A percentile compares a stretch with the other conserved stretches of the same genome.
These are phyloP conservation scores for Lepus americanus DNA, from an alignment of 2,113 vertebrate species.

Conservation along the genomic window DNA sequence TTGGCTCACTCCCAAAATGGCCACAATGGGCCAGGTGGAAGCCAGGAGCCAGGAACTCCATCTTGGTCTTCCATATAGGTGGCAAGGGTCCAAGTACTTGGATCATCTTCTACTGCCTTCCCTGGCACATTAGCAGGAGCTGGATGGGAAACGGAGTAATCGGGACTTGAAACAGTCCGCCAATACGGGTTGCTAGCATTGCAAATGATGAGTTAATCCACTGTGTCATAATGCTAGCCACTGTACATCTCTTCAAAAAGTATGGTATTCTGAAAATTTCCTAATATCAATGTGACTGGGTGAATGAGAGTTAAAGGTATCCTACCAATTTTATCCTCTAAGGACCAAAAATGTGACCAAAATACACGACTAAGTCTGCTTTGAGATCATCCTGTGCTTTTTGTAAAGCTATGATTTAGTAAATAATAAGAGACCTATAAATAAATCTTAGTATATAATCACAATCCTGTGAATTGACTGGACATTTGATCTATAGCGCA, in stretches of 20 bases:
- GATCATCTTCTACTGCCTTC: too few relatives aligned
- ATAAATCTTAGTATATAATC: neutral
- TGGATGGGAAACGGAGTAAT: too few relatives aligned
- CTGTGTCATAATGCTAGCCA: too few relatives aligned
- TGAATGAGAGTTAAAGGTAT: neutral
- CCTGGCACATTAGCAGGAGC: too few relatives aligned
- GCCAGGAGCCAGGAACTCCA: too few relatives aligned
- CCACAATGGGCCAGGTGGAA: too few relatives aligned
- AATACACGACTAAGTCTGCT: neutral
- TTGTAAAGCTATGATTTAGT: neutral
- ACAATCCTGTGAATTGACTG: neutral
- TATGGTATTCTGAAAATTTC: constrained; percentile 15
- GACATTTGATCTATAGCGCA: neutral
- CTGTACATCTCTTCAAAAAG: neutral
- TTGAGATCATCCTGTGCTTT: neutral
- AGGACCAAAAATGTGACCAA: neutral
- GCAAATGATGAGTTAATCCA: too few relatives aligned
- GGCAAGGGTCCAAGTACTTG: too few relatives aligned
- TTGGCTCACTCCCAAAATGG: too few relatives aligned
- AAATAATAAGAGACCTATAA: neutral
- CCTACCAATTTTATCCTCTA: neutral
- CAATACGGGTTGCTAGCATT: too few relatives aligned
- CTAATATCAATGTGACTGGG: neutral
- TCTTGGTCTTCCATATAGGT: too few relatives aligned
- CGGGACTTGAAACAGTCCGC: too few relatives aligned